Conservation (phyloP, 2,113 vertebrate genomes). For the Dasyurus viverrinus region DNA sequence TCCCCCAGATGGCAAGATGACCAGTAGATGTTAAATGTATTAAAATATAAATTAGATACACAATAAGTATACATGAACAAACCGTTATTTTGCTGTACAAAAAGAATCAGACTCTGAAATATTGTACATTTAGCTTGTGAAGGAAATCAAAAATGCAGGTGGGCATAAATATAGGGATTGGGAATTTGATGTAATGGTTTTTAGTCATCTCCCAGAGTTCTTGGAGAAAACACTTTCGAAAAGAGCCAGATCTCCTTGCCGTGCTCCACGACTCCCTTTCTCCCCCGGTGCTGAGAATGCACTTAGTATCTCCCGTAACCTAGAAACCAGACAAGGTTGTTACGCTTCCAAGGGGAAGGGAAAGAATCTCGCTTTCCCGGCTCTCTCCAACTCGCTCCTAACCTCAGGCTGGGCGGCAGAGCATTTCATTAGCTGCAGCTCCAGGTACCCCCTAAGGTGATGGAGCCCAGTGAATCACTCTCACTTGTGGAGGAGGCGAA, state of each 20-base stretch:
- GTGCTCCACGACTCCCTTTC: too few relatives aligned
- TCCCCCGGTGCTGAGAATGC: neutral
- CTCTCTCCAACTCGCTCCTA: neutral
- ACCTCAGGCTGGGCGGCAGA: neutral
- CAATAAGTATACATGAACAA: too few relatives aligned
- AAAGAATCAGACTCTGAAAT: too few relatives aligned
- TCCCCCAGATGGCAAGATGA: too few relatives aligned
- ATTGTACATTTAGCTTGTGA: too few relatives aligned
- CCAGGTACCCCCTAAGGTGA: neutral
- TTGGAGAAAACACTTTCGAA: neutral
- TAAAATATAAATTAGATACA: too few relatives aligned
- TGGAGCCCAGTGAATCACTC: neutral
- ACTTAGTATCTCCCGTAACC: neutral
- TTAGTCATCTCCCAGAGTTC: too few relatives aligned
- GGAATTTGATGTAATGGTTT: too few relatives aligned
- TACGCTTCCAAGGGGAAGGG: neutral
- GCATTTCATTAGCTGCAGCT: neutral
- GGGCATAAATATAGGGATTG: too few relatives aligned
- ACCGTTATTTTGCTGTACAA: too few relatives aligned
- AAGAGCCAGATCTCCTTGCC: neutral
- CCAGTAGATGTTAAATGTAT: too few relatives aligned
- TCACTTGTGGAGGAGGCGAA: neutral
- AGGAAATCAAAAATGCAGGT: too few relatives aligned
- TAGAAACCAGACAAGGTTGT: neutral
- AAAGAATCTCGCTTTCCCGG: neutral